Evolutionary conservation across 2,113 vertebrate genomes (phyloP).

Genomic region (Nothoprocta perdicaria): DNA sequence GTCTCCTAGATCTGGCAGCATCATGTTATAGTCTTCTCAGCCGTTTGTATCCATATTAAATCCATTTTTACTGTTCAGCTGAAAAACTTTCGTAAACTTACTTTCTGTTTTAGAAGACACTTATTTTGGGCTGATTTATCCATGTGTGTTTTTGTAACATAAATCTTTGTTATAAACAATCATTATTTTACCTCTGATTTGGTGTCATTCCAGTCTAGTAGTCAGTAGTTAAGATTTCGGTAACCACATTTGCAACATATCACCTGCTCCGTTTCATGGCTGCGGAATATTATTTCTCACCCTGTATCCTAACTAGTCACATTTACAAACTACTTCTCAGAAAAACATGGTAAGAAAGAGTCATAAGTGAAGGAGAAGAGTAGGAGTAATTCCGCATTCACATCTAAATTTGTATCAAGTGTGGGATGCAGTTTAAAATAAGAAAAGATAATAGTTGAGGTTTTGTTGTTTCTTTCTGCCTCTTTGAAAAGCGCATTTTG

Average conservation of each 20-base stretch:
- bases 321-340: conserved; percentile 23
- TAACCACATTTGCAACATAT: neutral
- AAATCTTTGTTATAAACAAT: neutral
- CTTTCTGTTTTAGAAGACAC: neutral
- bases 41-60: rapidly evolving
- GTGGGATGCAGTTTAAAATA: conserved; percentile 67
- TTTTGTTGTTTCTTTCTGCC: conserved; percentile 51
- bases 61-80: neutral
- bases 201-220: neutral
- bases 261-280: neutral
- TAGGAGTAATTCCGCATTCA: conserved; percentile 56
- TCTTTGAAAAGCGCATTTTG: conserved; percentile 27
- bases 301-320: neutral
- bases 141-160: neutral
- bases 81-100: neutral
- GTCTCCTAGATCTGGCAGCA: neutral
- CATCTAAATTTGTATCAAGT: conserved; percentile 60
- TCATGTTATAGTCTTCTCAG: neutral
- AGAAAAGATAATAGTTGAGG: conserved; percentile 54
- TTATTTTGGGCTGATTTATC: neutral
- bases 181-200: neutral
- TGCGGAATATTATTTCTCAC: neutral
- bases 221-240: neutral
- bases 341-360: conserved; percentile 31
- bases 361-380: conserved; percentile 53